phyloP scores from a whole-genome alignment of 2,888 invertebrate genomes.

The Chloroclystis v-ata region DNA sequence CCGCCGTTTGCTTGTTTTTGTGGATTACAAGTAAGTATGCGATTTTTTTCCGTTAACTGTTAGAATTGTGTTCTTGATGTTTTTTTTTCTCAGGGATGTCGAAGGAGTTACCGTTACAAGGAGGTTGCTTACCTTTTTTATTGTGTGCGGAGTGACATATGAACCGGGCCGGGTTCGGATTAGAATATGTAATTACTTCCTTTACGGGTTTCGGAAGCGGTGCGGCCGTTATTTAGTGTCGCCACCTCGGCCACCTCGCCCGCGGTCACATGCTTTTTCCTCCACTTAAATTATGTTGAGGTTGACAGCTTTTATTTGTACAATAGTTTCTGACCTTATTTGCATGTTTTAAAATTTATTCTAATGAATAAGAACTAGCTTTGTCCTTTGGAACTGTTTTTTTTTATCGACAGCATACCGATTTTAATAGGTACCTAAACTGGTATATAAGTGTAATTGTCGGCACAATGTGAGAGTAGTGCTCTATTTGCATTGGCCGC shows the following conservation, averaged over 20 bases:
- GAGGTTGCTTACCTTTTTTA: slow-evolving; percentile 61
- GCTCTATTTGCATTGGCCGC: slow-evolving; percentile 13
- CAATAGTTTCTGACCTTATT: not conserved
- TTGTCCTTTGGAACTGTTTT: not conserved
- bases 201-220: slow-evolving; percentile 75
- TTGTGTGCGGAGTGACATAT: slow-evolving; percentile 70
- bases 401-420: not conserved
- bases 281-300: slow-evolving; percentile 15
- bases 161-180: slow-evolving; percentile 71
- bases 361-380: no score
- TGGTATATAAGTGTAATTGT: not conserved
- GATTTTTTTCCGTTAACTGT: slow-evolving; percentile 58
- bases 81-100: slow-evolving; percentile 69
- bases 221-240: slow-evolving; percentile 53
- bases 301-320: slow-evolving; percentile 4
- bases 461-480: slow-evolving; percentile 1
- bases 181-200: slow-evolving; percentile 79
- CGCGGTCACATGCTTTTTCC: slow-evolving; percentile 27
- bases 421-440: not conserved
- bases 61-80: slow-evolving; percentile 61
- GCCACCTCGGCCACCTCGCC: slow-evolving; percentile 43
- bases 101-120: slow-evolving; percentile 66
- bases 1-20: slow-evolving; percentile 44
- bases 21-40: slow-evolving; percentile 66
- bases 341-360: not conserved